Evolutionary conservation across 2,113 vertebrate genomes (phyloP).

Genomic region (Ophiodon elongatus): DNA sequence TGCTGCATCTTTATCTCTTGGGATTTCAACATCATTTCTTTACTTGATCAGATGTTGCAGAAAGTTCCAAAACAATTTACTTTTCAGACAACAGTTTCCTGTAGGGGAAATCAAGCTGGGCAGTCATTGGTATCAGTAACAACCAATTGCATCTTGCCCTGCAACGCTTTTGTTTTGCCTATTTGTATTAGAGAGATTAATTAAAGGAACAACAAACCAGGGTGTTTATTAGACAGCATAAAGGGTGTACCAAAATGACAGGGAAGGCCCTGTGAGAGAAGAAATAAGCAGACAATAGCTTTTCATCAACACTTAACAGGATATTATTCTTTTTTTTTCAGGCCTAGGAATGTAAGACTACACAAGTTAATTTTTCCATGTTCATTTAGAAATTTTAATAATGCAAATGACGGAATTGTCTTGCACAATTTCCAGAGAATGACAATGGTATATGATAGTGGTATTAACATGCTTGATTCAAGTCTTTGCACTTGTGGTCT

Average conservation of each 20-base stretch:
- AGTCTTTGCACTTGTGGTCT: conserved; percentile 4
- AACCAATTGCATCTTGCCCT: conserved; percentile 1
- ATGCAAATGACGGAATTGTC: neutral
- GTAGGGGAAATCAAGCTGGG: neutral
- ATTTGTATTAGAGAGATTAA: conserved; percentile 51
- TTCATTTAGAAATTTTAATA: neutral
- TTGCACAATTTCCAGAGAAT: neutral
- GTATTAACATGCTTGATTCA: neutral
- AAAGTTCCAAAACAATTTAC: neutral
- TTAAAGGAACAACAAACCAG: conserved; percentile 44
- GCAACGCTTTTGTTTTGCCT: conserved; percentile 38
- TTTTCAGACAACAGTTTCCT: conserved; percentile 1
- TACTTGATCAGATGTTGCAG: neutral
- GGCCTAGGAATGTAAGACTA: conserved; percentile 14
- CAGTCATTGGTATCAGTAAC: conserved; percentile 1
- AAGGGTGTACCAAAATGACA: conserved; percentile 41
- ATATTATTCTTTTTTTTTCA: conserved; percentile 24
- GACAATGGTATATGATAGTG: neutral
- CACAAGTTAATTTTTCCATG: neutral
- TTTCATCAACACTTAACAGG: conserved; percentile 50
- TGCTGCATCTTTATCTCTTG: neutral
- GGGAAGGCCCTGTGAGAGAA: conserved; percentile 33
- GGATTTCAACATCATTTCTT: neutral
- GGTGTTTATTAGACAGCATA: conserved; percentile 49
- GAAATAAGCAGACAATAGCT: conserved; percentile 34